Percentiles rank a stretch among this genome's conserved stretches.
Conservation (phyloP, 37 sponge, comb jelly and placozoan species). For the Lycopodina hypogea region DNA sequence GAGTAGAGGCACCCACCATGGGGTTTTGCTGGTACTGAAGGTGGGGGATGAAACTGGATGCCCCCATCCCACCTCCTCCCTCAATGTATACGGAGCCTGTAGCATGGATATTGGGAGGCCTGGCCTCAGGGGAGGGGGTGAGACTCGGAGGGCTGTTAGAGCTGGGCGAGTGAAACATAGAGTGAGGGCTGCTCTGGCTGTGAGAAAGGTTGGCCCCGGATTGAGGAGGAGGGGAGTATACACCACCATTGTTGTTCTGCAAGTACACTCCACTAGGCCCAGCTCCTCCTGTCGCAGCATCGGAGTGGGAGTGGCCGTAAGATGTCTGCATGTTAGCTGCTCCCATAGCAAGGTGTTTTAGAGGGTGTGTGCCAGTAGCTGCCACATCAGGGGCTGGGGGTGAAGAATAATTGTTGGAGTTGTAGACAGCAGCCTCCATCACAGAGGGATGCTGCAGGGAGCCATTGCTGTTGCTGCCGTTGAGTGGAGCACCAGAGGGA, state of each 20-base stretch:
- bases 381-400: background rate
- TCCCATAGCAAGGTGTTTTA: slow-evolving; percentile 13
- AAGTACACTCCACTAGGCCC: background rate
- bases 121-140: slow-evolving; percentile 40
- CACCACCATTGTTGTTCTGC: background rate
- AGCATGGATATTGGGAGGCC: background rate
- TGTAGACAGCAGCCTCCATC: background rate
- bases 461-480: background rate
- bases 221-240: slow-evolving; percentile 17
- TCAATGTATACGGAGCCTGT: too few relatives aligned
- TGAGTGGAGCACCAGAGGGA: background rate
- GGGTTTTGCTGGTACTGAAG: too few relatives aligned
- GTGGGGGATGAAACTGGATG: too few relatives aligned
- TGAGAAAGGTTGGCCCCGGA: background rate
- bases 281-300: too few relatives aligned
- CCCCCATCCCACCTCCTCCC: too few relatives aligned
- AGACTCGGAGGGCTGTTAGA: slow-evolving; percentile 36
- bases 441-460: background rate
- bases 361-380: background rate
- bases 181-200: slow-evolving; percentile 8
- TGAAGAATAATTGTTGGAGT: background rate
- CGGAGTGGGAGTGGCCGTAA: background rate
- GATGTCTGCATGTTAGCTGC: background rate
- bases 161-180: slow-evolving; percentile 23
- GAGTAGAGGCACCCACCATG: too few relatives aligned